phyloP scores from a whole-genome alignment of 2,888 invertebrate genomes.

The Plagodis pulveraria region DNA sequence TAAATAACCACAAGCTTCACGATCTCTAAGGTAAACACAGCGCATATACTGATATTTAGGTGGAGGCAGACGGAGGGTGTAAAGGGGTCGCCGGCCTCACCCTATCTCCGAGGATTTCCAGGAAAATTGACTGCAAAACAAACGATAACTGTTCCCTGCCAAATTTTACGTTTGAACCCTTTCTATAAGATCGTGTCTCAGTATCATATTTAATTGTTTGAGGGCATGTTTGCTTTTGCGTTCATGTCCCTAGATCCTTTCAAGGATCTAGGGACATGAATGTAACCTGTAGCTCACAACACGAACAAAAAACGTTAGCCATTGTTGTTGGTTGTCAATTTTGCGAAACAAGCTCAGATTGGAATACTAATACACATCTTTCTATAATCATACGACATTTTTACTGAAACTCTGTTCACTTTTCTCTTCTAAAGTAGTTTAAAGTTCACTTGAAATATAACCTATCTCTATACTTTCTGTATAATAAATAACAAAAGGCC shows the following conservation, averaged over 20 bases:
- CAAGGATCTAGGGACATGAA: no score
- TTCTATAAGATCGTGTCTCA: constrained; percentile 4
- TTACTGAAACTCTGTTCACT: no score
- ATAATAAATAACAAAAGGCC: constrained; percentile 38
- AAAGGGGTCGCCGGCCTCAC: constrained; percentile 47
- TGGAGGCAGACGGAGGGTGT: constrained; percentile 44
- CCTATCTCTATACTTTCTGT: constrained; percentile 6
- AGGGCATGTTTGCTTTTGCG: no score
- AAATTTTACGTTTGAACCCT: constrained; percentile 32
- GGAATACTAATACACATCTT: no score
- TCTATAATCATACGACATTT: no score
- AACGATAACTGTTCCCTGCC: constrained; percentile 32
- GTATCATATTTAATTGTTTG: no score
- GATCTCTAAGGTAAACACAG: constrained; percentile 19
- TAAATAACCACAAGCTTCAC: constrained; percentile 8
- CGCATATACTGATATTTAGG: constrained; percentile 24
- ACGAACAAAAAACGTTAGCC: no score
- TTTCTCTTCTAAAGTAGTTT: no score
- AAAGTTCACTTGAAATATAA: constrained; percentile 5
- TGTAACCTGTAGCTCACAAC: no score
- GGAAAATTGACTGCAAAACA: constrained; percentile 45
- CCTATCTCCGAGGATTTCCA: constrained; percentile 42
- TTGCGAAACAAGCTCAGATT: no score
- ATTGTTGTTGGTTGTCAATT: no score
- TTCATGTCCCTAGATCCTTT: no score